Evolutionary conservation across 2,888 invertebrate species (phyloP).

Genomic region (Papilio demoleus): DNA sequence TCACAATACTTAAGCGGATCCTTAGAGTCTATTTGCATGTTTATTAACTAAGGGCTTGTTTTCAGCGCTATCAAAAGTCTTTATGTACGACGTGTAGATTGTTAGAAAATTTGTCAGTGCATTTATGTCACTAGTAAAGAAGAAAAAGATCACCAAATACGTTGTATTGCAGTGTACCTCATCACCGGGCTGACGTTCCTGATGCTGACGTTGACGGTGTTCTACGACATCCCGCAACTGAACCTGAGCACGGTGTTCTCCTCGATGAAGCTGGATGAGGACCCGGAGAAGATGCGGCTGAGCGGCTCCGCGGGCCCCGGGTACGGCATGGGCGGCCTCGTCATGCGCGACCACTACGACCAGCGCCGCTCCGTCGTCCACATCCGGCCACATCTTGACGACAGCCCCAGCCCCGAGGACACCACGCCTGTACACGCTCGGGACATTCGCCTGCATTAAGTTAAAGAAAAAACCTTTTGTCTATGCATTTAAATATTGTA

Average conservation of each 20-base stretch:
- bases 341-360: constrained; percentile 80
- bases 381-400: constrained; percentile 85
- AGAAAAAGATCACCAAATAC: too few relatives aligned
- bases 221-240: constrained; percentile 95
- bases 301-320: constrained; percentile 82
- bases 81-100: too few relatives aligned
- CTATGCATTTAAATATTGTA: background rate
- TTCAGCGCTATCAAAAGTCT: too few relatives aligned
- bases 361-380: constrained; percentile 85
- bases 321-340: constrained; percentile 74
- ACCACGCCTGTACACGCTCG: constrained; percentile 85
- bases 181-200: constrained; percentile 91
- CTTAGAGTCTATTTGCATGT: too few relatives aligned
- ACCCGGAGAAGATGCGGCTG: constrained; percentile 87
- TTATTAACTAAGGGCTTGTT: too few relatives aligned
- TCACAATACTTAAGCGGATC: too few relatives aligned
- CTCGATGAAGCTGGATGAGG: constrained; percentile 82
- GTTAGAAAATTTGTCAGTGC: too few relatives aligned
- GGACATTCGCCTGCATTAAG: constrained; percentile 82
- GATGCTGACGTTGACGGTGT: constrained; percentile 92
- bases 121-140: too few relatives aligned
- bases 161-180: constrained; percentile 88
- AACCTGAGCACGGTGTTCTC: constrained; percentile 92
- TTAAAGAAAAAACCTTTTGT: constrained; percentile 4
- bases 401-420: constrained; percentile 89